Percentiles rank a stretch among this genome's conserved stretches.
phyloP scores from a whole-genome alignment of 1,140 invertebrate species.

The Globodera rostochiensis region DNA sequence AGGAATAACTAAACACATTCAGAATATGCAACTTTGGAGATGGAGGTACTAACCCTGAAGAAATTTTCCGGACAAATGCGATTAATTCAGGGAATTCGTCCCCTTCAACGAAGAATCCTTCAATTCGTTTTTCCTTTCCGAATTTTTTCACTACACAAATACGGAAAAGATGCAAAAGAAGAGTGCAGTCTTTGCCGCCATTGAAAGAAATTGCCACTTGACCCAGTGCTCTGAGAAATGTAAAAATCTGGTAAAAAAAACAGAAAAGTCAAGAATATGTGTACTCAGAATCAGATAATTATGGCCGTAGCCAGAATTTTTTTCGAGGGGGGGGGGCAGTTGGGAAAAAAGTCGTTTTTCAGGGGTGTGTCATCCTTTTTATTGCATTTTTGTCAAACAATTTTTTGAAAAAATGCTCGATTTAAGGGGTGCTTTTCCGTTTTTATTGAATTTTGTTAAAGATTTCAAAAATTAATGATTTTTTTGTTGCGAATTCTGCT shows the following conservation, averaged over 20 bases:
- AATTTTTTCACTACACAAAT: conserved; percentile 39
- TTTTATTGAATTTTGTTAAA: too few species aligned
- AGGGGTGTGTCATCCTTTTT: too few species aligned
- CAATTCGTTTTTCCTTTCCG: conserved; percentile 30
- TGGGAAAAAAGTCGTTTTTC: too few species aligned
- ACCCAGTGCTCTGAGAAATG: conserved; percentile 65
- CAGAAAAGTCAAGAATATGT: too few species aligned
- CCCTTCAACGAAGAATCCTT: conserved; percentile 33
- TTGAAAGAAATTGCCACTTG: conserved; percentile 79
- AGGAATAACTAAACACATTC: conserved; percentile 35
- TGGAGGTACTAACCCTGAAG: conserved; percentile 23
- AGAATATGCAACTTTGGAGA: conserved; percentile 15
- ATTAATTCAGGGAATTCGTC: conserved; percentile 39
- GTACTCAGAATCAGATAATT: too few species aligned
- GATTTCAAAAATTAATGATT: too few species aligned
- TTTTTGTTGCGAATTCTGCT: too few species aligned
- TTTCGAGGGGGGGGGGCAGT: too few species aligned
- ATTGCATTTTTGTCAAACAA: too few species aligned
- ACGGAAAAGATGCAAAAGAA: conserved; percentile 47
- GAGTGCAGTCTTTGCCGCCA: conserved; percentile 89
- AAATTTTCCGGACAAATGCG: conserved; percentile 34
- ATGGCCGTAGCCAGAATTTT: too few species aligned
- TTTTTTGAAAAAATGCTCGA: too few species aligned
- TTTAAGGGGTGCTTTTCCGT: too few species aligned
- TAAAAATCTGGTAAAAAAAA: not conserved